These are phyloP conservation scores for Anguilla japonica DNA, from an alignment of 2,113 vertebrate species.

Conservation along the genomic window DNA sequence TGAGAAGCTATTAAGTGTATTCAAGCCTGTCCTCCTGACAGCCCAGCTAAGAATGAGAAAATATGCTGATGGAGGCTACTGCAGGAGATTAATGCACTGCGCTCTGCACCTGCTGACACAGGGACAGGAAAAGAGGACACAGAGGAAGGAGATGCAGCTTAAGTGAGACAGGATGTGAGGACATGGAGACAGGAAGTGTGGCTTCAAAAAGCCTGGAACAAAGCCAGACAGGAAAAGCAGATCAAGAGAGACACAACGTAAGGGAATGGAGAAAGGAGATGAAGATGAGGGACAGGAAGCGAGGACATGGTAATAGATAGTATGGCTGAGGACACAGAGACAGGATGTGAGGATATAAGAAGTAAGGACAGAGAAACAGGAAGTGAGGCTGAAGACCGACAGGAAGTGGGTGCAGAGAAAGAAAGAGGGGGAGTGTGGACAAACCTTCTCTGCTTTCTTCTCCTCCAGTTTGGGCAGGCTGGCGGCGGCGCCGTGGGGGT, in stretches of 20 bases:
- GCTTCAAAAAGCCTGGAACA: too few relatives aligned
- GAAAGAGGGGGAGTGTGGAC: background rate
- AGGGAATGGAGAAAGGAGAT: too few relatives aligned
- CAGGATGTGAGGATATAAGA: too few relatives aligned
- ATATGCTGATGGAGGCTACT: background rate
- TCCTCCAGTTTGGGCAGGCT: constrained; percentile 72
- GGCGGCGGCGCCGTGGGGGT: constrained; percentile 60
- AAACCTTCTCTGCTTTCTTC: constrained; percentile 89
- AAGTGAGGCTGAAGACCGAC: background rate
- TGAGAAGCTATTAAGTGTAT: constrained; percentile 9
- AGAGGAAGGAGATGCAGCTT: background rate
- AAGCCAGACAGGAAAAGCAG: background rate
- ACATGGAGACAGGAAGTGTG: background rate
- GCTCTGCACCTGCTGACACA: background rate
- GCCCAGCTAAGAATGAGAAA: background rate
- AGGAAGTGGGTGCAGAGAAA: too few relatives aligned
- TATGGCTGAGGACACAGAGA: background rate
- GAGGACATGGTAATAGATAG: background rate
- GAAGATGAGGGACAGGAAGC: too few relatives aligned
- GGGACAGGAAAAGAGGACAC: background rate
- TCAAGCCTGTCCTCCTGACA: constrained; percentile 6
- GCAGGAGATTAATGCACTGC: background rate
- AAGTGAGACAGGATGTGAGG: background rate
- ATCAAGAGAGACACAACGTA: too few relatives aligned
- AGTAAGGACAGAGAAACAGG: background rate